Evolutionary conservation across 2,113 vertebrate genomes (phyloP), one percentile per base, ranked within the genome.

Genomic region (Rhombomys opimus): DNA sequence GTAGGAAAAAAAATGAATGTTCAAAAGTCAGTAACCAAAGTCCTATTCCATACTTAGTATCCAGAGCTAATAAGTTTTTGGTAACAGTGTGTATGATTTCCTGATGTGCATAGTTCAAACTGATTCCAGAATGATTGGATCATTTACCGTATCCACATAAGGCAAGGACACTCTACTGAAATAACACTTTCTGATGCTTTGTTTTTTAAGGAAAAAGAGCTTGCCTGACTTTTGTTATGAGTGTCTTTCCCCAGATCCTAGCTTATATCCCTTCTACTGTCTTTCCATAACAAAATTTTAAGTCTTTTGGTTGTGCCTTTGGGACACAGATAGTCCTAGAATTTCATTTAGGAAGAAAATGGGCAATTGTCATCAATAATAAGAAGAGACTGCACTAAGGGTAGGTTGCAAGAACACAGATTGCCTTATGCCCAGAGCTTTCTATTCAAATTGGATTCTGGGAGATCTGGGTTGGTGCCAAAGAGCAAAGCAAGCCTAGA

Each of bases 331-430:
- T 77, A 84, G 27, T 86, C 57, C 73, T 54, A 27, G 35, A 46
- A 50, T 85, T 96, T 97, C 87, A 90, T 86, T 94, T 87, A 73
- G 25, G 7, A 81, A 75, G 13, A 32, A 72, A 95, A 95, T 57
- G 23, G 38, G 54, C 67, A 96, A 90, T 82, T 95, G 54, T 76
- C n/a, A 87, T 54, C 93, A 96, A 93, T 80, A 92, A 93, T 76
- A 38, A 10, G 46, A 52, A 93, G 72, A 84, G 23, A 11, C 20
- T 50, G n/a, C 30, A 52, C 27, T 50, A 87, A 52, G 23, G 15
- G 18, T 32, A 59, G 50, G 17, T 32, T 70, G 32, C 50, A 76
- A 85, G 90, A 95, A 67, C 17, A n/a, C 35, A 84, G 68, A 61
- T 63, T 52, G 70, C 52, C 63, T 54, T 32, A 94, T 63, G 23